Conservation (phyloP, 1,140 invertebrate genomes). For the Hetaerina americana region DNA sequence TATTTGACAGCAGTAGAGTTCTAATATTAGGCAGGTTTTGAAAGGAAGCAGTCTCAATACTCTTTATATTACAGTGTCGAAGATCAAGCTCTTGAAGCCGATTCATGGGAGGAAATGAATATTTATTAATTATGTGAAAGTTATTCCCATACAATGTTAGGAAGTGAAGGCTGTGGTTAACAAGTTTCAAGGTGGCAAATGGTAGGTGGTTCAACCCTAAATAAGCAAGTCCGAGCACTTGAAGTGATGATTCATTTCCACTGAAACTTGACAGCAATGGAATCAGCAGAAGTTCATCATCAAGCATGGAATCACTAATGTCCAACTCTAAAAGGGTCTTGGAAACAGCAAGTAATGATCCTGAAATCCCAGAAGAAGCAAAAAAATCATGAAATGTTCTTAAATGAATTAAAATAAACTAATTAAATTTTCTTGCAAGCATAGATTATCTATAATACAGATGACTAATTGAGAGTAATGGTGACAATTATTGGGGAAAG, state of each 20-base stretch:
- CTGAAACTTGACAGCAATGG: neutral
- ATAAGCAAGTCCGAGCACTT: neutral
- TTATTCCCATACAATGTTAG: neutral
- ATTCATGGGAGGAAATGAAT: constrained; percentile 16
- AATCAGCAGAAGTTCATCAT: neutral
- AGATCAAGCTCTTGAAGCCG: constrained; percentile 37
- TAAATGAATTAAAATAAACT: no score
- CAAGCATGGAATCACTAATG: neutral
- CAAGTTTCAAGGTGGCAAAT: neutral
- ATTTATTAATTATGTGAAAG: neutral
- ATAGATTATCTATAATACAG: no score
- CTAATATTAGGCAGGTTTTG: constrained; percentile 28
- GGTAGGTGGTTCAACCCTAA: neutral
- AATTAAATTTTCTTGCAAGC: no score
- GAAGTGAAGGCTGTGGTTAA: neutral
- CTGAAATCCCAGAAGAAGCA: neutral
- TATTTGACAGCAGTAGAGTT: constrained; percentile 34
- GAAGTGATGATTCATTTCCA: neutral
- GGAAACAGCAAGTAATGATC: neutral
- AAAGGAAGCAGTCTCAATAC: constrained; percentile 28
- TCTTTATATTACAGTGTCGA: constrained; percentile 35
- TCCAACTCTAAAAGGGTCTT: neutral
- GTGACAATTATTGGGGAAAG: no score
- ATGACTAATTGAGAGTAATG: no score
- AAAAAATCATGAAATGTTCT: no score